Evolutionary conservation across 2,888 invertebrate species (phyloP), one percentile per base, ranked within the genome.

Genomic region (Stenotaenia linearis): DNA sequence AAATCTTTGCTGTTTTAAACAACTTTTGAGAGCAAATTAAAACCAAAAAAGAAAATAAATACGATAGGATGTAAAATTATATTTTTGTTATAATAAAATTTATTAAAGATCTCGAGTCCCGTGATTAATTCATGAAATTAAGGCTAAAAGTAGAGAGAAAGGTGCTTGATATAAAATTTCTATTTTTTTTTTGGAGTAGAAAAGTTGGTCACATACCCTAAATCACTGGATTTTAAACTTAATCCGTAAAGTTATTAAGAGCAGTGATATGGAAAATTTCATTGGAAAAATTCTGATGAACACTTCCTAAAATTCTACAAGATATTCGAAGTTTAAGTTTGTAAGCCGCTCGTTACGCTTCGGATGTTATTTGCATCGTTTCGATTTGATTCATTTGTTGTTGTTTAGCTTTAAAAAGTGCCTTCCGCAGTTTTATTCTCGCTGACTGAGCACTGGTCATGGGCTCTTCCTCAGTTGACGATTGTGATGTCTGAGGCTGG

Each of bases 401-500:
- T 61, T 61, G 61, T 28, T 77, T 77, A 25, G 77, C 77, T 77
- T 77, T 77, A 40, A 28, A 28, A 30, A 35, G 32, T 32, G 75
- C 75, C 35, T 75, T 75, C 75, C 37, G 30, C 75, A 37, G 32
- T 77, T 77, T 77, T 21, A 37, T 77, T 77, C 45, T 12, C 15
- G 37, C 40, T 37, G 37, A n/a, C 45, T 40, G 37, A 28, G 28
- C 40, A 45, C 37, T 77, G n/a, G 40, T 61, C 61, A 61, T 45
- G 45, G 45, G 28, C 15, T 77, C 77, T 23, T 77, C 77, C 12
- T 77, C 77, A 45, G 77, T 77, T 15, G 77, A 77, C 10, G 77
- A 77, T 12, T 77, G 77, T 23, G 77, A 37, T 10, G 45, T 45
- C 28, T 40, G 77, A 9, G 77, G 75, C 32, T 35, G 75, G 35